Conservation (phyloP, 1,140 invertebrate genomes). For the Zaprionus vittiger region DNA sequence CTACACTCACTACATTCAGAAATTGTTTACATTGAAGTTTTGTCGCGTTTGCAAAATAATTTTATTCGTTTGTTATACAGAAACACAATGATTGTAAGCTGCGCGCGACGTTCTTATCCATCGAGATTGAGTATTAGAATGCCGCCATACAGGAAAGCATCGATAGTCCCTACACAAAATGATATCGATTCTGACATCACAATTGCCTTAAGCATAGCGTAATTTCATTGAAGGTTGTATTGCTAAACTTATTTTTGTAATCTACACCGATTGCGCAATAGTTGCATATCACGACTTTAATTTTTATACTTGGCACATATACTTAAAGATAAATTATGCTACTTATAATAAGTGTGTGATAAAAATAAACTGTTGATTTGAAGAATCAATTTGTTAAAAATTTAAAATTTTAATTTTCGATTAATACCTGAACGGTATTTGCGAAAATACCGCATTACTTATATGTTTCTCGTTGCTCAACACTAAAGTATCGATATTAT, state of each 20-base stretch:
- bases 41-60: slow-evolving; percentile 15
- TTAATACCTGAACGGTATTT: background rate
- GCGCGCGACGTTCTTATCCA: slow-evolving; percentile 19
- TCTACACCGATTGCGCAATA: too few species aligned
- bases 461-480: slow-evolving; percentile 24
- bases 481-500: slow-evolving; percentile 46
- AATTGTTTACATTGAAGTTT: slow-evolving; percentile 30
- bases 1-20: slow-evolving; percentile 12
- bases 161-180: background rate
- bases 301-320: too few species aligned
- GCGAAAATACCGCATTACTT: background rate
- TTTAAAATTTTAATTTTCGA: background rate
- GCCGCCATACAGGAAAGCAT: slow-evolving; percentile 20
- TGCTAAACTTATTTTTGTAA: background rate
- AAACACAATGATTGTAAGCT: slow-evolving; percentile 15
- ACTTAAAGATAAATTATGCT: too few species aligned
- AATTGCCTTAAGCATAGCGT: background rate
- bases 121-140: background rate
- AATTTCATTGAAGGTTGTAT: background rate
- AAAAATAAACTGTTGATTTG: too few species aligned
- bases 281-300: too few species aligned
- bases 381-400: too few species aligned
- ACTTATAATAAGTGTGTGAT: too few species aligned
- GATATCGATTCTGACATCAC: background rate
- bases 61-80: slow-evolving; percentile 27